Base-by-base conservation (phyloP, 2,113 vertebrate species). In the Scytalopus superciliaris region DNA sequence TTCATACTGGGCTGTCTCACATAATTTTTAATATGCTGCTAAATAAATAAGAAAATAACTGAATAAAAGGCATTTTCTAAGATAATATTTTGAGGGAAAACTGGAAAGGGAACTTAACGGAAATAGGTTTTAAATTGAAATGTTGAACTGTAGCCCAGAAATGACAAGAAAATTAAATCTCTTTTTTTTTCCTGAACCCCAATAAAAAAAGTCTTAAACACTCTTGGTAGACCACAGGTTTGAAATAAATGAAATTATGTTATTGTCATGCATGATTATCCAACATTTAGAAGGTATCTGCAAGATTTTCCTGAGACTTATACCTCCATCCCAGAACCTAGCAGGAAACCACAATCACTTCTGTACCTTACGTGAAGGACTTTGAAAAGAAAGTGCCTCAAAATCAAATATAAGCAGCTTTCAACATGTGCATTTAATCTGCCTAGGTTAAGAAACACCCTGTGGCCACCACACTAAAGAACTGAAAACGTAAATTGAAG, bases 381-480 rank as follows among this genome's bases (percentile, higher is more conserved):
- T 96, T 94, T 96, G 96, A 96, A 96, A 97, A 66, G 81, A 96
- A 97, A 97, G 94, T 97, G 92, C 96, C 87, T 95, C 94, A 93
- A 87, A 97, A 97, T 97, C 97, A 96, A 97, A 96, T 97, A 92
- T 95, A 95, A 97, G 97, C 95, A 98, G 96, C 96, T 96, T 97
- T 96, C 90, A 94, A 98, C 98, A 97, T 98, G 94, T 98, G 98
- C 97, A 91, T 98, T 98, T 98, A 98, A 98, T 98, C 98, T 98
- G 95, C 89, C 95, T 96, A 97, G 96, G 97, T 99, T 96, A 96
- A 98, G 97, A 98, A 98, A 98, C 96, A 98, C 97, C 98, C 98
- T 85, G 95, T 98, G 98, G 98, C 98, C 98, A 98, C 98, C 98
- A 97, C 98, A 98, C 95, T 93, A 98, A 98, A 98, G 98, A 98